Percentiles rank a stretch among this genome's conserved stretches.
phyloP scores from a whole-genome alignment of 2,797 vertebrate genomes.

The Cyprinodon diabolis region DNA sequence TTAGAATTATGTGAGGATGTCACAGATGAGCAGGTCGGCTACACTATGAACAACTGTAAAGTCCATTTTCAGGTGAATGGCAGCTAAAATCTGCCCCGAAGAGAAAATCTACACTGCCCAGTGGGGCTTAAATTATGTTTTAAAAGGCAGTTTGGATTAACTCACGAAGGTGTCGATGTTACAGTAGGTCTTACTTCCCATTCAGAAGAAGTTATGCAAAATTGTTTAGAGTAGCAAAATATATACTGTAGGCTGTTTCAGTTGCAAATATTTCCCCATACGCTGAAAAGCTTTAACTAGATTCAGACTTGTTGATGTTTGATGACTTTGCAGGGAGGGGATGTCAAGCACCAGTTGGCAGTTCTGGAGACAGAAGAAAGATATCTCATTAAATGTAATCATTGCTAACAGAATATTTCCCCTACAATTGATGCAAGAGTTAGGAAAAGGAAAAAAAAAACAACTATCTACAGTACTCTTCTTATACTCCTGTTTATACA shows the following conservation, averaged over 20 bases:
- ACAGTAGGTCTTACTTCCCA: background rate
- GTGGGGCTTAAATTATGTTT: slow-evolving; percentile 22
- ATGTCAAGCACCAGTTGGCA: no score
- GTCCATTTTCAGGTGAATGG: slow-evolving; percentile 41
- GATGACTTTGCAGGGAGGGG: background rate
- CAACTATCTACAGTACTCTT: background rate
- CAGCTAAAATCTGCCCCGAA: slow-evolving; percentile 1
- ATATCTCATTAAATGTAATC: background rate
- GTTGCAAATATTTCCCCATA: background rate
- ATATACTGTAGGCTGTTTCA: background rate
- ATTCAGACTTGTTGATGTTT: background rate
- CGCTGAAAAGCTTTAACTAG: background rate
- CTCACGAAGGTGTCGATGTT: slow-evolving; percentile 7
- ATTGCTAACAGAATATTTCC: background rate
- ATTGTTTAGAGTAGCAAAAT: background rate
- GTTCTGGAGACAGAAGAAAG: background rate
- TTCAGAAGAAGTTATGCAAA: background rate
- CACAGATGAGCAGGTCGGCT: slow-evolving; percentile 44
- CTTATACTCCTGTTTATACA: background rate
- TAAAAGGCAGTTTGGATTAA: slow-evolving; percentile 29
- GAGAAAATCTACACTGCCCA: slow-evolving; percentile 11
- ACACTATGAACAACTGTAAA: slow-evolving; percentile 23
- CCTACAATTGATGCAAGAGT: background rate
- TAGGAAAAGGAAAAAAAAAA: background rate
- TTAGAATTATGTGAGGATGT: slow-evolving; percentile 26